A percentile compares a stretch with the other conserved stretches of the same genome.
Conservation (phyloP, 2,113 vertebrate genomes). For the Amia ocellicauda region DNA sequence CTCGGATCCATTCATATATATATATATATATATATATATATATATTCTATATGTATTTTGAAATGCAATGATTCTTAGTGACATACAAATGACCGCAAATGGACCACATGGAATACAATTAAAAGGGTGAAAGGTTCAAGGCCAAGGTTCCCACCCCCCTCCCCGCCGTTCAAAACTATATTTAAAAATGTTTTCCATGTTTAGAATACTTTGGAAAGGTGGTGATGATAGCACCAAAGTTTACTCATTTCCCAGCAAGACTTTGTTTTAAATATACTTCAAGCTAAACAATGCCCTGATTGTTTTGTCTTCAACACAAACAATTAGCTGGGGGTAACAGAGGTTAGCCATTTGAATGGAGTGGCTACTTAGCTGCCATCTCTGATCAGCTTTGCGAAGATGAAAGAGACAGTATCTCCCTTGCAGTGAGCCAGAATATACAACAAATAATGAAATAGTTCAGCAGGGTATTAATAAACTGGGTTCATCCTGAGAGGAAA, state of each 20-base stretch:
- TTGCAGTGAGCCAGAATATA: too few species aligned
- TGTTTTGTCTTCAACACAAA: constrained; percentile 1
- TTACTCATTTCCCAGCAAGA: constrained; percentile 6
- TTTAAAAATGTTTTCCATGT: constrained; percentile 3
- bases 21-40: background rate
- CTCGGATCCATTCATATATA: background rate
- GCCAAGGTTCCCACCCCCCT: background rate
- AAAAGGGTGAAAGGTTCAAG: constrained; percentile 1
- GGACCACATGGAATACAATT: background rate
- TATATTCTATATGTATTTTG: background rate
- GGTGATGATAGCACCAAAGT: background rate
- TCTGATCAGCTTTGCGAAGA: background rate
- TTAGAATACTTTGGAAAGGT: constrained; percentile 4
- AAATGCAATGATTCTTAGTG: background rate
- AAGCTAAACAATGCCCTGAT: constrained; percentile 7
- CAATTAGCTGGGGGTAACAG: constrained; percentile 1
- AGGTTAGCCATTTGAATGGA: background rate
- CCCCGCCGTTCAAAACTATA: background rate
- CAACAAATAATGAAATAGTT: too few species aligned
- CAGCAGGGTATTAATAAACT: too few species aligned
- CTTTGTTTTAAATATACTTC: constrained; percentile 8
- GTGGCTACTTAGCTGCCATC: background rate
- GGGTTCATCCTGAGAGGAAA: too few species aligned
- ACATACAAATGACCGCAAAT: background rate
- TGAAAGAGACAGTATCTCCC: too few species aligned